These are phyloP conservation scores for Eurois occulta DNA, from an alignment of 2,888 invertebrate genomes.

Conservation along the genomic window DNA sequence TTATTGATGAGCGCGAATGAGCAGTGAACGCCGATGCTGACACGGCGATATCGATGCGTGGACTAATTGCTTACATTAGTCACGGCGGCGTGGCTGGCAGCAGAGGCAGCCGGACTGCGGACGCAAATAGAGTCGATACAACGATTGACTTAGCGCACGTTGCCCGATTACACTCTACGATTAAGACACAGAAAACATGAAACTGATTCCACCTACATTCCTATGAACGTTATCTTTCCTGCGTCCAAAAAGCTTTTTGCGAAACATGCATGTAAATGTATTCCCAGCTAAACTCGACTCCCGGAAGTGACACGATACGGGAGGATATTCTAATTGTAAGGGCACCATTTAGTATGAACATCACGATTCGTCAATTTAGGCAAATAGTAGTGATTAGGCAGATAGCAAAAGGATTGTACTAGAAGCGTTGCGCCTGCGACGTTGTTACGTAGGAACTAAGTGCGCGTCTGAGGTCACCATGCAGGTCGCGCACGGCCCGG, in stretches of 20 bases:
- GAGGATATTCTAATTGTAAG: conserved; percentile 54
- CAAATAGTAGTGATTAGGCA: conserved; percentile 68
- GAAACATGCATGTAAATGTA: conserved; percentile 38
- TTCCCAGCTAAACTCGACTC: conserved; percentile 31
- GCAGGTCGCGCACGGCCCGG: conserved; percentile 72
- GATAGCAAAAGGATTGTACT: conserved; percentile 71
- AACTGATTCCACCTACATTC: conserved; percentile 58
- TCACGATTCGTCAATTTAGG: conserved; percentile 55
- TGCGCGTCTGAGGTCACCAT: conserved; percentile 77
- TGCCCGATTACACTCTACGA: conserved; percentile 76
- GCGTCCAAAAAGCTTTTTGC: conserved; percentile 41
- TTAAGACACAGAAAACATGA: conserved; percentile 66
- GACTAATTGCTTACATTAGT: conserved; percentile 88
- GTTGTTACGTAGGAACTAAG: conserved; percentile 74
- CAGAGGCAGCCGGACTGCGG: conserved; percentile 72
- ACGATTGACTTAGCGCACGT: conserved; percentile 86
- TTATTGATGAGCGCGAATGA: conserved; percentile 70
- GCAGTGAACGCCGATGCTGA: conserved; percentile 78
- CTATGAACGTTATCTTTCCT: conserved; percentile 35
- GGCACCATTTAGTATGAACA: conserved; percentile 43
- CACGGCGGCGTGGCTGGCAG: conserved; percentile 74
- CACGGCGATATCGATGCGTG: conserved; percentile 81
- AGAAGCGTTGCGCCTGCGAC: conserved; percentile 67
- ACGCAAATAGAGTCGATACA: conserved; percentile 85
- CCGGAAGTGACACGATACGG: conserved; percentile 34